Conservation (phyloP, 2,888 invertebrate genomes). For the Pollenia angustigena region DNA sequence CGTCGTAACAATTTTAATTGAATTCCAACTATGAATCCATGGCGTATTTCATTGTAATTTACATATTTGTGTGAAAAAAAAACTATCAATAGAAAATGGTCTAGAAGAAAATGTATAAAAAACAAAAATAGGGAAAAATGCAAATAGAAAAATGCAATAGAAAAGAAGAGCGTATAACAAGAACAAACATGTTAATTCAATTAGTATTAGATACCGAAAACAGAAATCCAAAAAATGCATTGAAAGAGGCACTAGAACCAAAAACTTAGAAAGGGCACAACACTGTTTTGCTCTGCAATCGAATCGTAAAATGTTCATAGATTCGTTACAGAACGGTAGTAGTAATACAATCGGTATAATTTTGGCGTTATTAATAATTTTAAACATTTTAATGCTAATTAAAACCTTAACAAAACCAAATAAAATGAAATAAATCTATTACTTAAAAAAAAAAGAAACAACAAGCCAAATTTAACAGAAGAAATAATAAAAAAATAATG, state of each 20-base stretch:
- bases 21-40: background rate
- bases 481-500: conserved; percentile 74
- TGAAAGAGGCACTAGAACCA: conserved; percentile 36
- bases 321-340: conserved; percentile 64
- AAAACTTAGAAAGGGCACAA: conserved; percentile 50
- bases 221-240: conserved; percentile 53
- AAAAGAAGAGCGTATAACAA: conserved; percentile 28
- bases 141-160: conserved; percentile 20
- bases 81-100: conserved; percentile 23
- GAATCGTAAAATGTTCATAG: conserved; percentile 68
- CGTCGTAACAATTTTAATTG: conserved; percentile 16
- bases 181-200: conserved; percentile 72
- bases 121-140: conserved; percentile 17
- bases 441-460: conserved; percentile 7
- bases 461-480: background rate
- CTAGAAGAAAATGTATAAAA: conserved; percentile 20
- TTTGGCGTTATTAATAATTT: conserved; percentile 69
- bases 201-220: conserved; percentile 64
- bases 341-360: conserved; percentile 66
- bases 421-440: conserved; percentile 51
- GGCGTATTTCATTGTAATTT: background rate
- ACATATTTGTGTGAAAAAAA: conserved; percentile 51
- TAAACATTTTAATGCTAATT: conserved; percentile 65
- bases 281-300: conserved; percentile 32
- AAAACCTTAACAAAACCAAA: conserved; percentile 48